Evolutionary conservation across 2,888 invertebrate species (phyloP).

Genomic region (Meandrusa payeni): DNA sequence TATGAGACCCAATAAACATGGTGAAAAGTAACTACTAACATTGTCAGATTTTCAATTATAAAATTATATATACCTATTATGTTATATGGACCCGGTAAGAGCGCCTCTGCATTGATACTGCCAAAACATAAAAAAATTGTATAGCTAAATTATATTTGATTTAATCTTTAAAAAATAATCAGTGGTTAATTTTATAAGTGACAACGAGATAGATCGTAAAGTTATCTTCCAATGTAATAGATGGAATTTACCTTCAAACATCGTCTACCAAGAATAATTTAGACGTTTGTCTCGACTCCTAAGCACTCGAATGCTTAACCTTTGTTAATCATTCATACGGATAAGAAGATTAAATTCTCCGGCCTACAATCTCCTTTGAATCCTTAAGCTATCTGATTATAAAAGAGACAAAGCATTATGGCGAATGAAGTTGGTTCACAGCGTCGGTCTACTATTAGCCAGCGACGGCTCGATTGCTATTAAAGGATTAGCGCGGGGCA

Average conservation of each 20-base stretch:
- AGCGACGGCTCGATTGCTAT: conserved; percentile 62
- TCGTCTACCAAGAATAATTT: conserved; percentile 1
- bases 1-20: no score
- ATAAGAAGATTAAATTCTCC: conserved; percentile 22
- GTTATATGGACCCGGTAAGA: no score
- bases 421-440: conserved; percentile 28
- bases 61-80: no score
- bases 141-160: no score
- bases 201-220: no score
- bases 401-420: conserved; percentile 35
- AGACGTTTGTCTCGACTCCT: conserved; percentile 4
- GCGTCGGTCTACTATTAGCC: conserved; percentile 33
- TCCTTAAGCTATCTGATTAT: conserved; percentile 31
- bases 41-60: no score
- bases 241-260: neutral
- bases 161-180: no score
- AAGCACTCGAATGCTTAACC: conserved; percentile 5
- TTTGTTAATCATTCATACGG: conserved; percentile 23
- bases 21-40: no score
- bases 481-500: conserved; percentile 72
- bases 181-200: no score
- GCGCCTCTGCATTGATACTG: no score
- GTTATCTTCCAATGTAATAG: no score
- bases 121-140: no score
- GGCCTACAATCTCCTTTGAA: conserved; percentile 27